Evolutionary conservation across 2,797 vertebrate species (phyloP).

Genomic region (Notolabrus celidotus): DNA sequence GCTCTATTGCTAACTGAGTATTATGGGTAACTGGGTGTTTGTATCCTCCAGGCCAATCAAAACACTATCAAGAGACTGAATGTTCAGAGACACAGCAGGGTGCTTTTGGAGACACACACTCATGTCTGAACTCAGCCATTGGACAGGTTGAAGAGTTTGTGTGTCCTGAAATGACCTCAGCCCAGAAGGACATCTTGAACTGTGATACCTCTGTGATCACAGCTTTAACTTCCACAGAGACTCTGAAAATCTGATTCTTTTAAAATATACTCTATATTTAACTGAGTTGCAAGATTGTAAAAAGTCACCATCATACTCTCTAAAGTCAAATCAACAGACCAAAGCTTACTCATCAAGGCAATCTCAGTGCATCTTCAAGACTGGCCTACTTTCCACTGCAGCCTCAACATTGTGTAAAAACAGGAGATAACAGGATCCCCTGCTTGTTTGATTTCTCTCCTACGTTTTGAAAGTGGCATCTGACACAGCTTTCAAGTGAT

Average conservation of each 20-base stretch:
- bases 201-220: no score
- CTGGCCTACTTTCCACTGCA: neutral
- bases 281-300: neutral
- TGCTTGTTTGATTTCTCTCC: neutral
- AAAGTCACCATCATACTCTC: neutral
- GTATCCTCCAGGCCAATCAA: slow-evolving; percentile 5
- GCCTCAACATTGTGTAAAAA: neutral
- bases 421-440: neutral
- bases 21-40: slow-evolving; percentile 33
- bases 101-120: neutral
- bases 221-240: no score
- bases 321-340: neutral
- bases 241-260: neutral
- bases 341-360: neutral
- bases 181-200: slow-evolving; percentile 4
- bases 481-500: slow-evolving; percentile 21
- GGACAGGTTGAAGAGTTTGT: neutral
- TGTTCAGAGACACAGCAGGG: slow-evolving; percentile 9
- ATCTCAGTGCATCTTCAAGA: neutral
- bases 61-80: slow-evolving; percentile 17
- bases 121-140: neutral
- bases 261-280: neutral
- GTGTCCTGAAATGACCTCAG: slow-evolving; percentile 40
- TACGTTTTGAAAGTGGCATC: neutral
- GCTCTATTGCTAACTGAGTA: slow-evolving; percentile 24